phyloP scores from a whole-genome alignment of 2,888 invertebrate species.

The Oscheius sp. region DNA sequence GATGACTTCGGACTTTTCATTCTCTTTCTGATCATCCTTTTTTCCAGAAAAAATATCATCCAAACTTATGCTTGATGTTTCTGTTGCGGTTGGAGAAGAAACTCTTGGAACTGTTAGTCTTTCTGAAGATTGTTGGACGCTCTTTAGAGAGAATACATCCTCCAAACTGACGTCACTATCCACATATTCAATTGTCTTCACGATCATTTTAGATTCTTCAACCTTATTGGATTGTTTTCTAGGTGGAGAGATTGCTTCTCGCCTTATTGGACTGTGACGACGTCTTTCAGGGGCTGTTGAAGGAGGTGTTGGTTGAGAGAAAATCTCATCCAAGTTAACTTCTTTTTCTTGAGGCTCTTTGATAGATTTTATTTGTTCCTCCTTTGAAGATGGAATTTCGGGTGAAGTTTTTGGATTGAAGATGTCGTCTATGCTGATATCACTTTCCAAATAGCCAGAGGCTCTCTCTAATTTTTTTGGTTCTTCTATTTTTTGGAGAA shows the following conservation, averaged over 20 bases:
- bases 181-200: not conserved
- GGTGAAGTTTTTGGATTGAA: not conserved
- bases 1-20: not conserved
- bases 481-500: too few species aligned
- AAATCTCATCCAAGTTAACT: constrained; percentile 5
- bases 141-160: constrained; percentile 2
- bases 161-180: constrained; percentile 19
- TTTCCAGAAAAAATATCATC: constrained; percentile 6
- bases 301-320: not conserved
- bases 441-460: not conserved
- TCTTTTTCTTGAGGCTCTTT: not conserved
- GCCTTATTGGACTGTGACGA: too few species aligned
- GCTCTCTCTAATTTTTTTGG: too few species aligned
- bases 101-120: too few species aligned
- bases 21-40: not conserved
- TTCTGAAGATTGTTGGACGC: too few species aligned
- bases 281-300: not conserved
- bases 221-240: not conserved
- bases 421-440: not conserved
- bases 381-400: not conserved
- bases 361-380: not conserved
- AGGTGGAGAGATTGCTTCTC: not conserved
- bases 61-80: not conserved
- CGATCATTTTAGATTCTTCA: not conserved
- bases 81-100: too few species aligned